Base-by-base conservation (phyloP, 2,113 vertebrate species). In the Oxygymnocypris stewartii region DNA sequence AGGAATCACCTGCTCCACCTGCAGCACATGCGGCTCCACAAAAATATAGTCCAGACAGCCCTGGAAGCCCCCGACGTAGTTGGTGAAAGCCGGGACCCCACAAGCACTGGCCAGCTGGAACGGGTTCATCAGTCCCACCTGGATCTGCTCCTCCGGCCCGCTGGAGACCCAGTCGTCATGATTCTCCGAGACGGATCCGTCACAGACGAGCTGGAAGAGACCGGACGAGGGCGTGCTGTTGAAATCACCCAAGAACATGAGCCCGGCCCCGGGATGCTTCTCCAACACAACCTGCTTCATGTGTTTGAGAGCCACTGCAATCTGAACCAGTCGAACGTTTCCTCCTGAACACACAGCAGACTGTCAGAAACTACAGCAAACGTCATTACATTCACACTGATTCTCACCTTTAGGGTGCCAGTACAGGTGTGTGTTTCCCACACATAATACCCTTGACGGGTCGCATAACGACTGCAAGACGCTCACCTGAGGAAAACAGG, bases 11-110 rank as follows among this genome's bases (percentile, higher is more conserved):
- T 98, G 97, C 88, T 97, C 98, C 93, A 99, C 96, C 84, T 96
- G 93, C 61, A 95, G 94, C 86, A 91, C 89, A 4, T 93, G 91
- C 0, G 89, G 94, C 90, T 99, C 97, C 35, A 97, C 95, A 88
- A 99, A 98, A 92, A 99, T 96, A 87, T 99, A 99, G 94, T 99
- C 98, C 90, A 99, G 93, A 85, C 97, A 99, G 28, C 98, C 98
- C 0, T 98, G 96, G 92, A 99, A 99, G 3, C 97, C 97, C 23
- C 97, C 96, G n/a, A 99, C 97, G 0, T 98, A 99, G 94, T 99
- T 99, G 79, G 98, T 99, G 88, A 98, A 99, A 44, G 95, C 95
- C 13, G 97, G 97, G 89, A 96, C 95, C 79, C 96, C 95, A 35
- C 95, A 99, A 88, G 97, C 97, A 65, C 97, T 99, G 57, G 90